phyloP scores from a whole-genome alignment of 2,888 invertebrate genomes.

The Digitonthophagus gazella region DNA sequence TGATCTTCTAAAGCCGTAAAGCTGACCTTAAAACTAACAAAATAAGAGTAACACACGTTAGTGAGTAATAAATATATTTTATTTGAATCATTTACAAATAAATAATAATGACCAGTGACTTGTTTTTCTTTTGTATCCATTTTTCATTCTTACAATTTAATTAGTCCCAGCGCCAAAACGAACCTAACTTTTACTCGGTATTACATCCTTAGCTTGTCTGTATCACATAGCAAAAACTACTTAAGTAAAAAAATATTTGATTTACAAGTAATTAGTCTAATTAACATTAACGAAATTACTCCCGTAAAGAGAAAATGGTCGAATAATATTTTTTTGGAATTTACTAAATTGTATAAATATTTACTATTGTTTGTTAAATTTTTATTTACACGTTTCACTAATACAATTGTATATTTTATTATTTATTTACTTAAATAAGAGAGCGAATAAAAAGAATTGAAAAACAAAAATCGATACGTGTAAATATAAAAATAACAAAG shows the following conservation, averaged over 20 bases:
- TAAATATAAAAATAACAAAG: no score
- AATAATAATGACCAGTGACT: slow-evolving; percentile 30
- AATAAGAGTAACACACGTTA: slow-evolving; percentile 16
- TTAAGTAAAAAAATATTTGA: slow-evolving; percentile 23
- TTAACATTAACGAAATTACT: no score
- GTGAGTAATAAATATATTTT: slow-evolving; percentile 34
- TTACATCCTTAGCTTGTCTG: no score
- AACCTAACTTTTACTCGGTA: neutral
- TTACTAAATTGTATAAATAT: neutral
- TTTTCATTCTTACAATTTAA: slow-evolving; percentile 20
- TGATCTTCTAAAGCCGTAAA: neutral
- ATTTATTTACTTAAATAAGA: no score
- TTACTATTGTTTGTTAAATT: neutral
- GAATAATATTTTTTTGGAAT: neutral
- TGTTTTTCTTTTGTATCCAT: slow-evolving; percentile 12
- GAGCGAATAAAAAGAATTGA: no score
- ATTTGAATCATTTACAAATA: slow-evolving; percentile 32
- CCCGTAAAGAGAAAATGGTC: slow-evolving; percentile 7
- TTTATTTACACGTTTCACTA: neutral
- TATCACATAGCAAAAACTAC: slow-evolving; percentile 25
- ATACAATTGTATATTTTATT: no score
- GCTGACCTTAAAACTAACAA: slow-evolving; percentile 9
- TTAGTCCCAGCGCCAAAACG: slow-evolving; percentile 15
- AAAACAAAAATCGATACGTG: no score
- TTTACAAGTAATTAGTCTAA: slow-evolving; percentile 5